Conservation (phyloP, 2,888 invertebrate genomes). For the Melangyna quadrimaculata region DNA sequence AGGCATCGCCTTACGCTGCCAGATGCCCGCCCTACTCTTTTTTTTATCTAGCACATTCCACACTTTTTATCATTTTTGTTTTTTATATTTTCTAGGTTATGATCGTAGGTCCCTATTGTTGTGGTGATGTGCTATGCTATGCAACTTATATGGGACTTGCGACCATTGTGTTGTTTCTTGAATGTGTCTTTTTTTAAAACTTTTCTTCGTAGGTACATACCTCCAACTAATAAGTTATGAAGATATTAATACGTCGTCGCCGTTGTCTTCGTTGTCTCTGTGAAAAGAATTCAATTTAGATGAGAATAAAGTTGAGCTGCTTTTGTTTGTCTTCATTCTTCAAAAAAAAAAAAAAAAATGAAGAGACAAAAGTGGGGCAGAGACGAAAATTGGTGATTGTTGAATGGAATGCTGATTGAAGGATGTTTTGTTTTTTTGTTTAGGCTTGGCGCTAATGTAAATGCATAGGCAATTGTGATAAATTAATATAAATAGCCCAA, state of each 20-base stretch:
- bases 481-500: no score
- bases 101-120: constrained; percentile 58
- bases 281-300: constrained; percentile 65
- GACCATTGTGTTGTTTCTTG: constrained; percentile 52
- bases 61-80: constrained; percentile 25
- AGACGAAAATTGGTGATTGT: background rate
- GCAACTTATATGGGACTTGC: constrained; percentile 24
- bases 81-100: constrained; percentile 65
- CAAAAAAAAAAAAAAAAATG: no score
- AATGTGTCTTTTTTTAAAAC: constrained; percentile 35
- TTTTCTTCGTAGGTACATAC: background rate
- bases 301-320: constrained; percentile 10
- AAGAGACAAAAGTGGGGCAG: constrained; percentile 42
- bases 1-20: constrained; percentile 30
- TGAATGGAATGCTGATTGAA: constrained; percentile 27
- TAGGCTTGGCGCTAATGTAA: background rate
- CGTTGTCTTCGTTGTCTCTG: background rate
- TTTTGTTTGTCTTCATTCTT: constrained; percentile 46
- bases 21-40: constrained; percentile 18
- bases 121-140: constrained; percentile 7
- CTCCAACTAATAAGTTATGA: constrained; percentile 52
- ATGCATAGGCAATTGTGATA: background rate
- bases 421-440: constrained; percentile 16
- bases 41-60: constrained; percentile 63
- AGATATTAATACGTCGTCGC: constrained; percentile 58